These are phyloP conservation scores for Coccyzus lansbergi DNA, from an alignment of 2,797 vertebrate genomes.

Conservation along the genomic window DNA sequence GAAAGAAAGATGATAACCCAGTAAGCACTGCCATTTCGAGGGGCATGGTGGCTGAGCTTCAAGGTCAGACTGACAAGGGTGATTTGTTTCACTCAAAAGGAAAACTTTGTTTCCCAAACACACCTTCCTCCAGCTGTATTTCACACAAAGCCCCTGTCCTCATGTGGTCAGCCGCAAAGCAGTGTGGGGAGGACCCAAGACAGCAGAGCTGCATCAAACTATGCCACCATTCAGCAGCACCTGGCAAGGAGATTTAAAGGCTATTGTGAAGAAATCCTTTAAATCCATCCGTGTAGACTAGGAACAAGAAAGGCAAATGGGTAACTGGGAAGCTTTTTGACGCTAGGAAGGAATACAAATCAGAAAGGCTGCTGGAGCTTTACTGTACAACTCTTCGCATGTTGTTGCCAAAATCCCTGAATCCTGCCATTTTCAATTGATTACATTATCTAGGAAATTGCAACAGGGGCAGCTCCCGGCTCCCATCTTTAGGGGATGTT, in stretches of 20 bases:
- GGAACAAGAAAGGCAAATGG: constrained; percentile 18
- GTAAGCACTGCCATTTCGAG: not conserved
- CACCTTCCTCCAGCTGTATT: not conserved
- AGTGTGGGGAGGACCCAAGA: not conserved
- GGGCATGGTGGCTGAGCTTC: not conserved
- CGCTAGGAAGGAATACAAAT: not conserved
- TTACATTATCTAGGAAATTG: not conserved
- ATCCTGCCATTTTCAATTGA: not conserved
- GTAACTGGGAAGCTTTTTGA: not conserved
- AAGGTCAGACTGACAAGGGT: constrained; percentile 6
- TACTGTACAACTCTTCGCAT: not conserved
- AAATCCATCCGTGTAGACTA: not conserved
- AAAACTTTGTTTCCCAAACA: not conserved
- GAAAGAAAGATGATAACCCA: not conserved
- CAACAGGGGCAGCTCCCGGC: not conserved
- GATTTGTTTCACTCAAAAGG: not conserved
- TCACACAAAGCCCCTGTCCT: not conserved
- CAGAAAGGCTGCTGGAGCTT: not conserved
- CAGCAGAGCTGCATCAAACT: not conserved
- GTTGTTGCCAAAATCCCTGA: not conserved
- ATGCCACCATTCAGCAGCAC: not conserved
- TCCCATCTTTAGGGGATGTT: not conserved
- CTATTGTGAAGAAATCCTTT: constrained; percentile 39
- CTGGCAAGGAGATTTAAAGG: constrained; percentile 1
- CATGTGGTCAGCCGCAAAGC: not conserved